A percentile compares a stretch with the other conserved stretches of the same genome.
Evolutionary conservation across 2,888 invertebrate species (phyloP).

Genomic region (Lamellibrachia columna): DNA sequence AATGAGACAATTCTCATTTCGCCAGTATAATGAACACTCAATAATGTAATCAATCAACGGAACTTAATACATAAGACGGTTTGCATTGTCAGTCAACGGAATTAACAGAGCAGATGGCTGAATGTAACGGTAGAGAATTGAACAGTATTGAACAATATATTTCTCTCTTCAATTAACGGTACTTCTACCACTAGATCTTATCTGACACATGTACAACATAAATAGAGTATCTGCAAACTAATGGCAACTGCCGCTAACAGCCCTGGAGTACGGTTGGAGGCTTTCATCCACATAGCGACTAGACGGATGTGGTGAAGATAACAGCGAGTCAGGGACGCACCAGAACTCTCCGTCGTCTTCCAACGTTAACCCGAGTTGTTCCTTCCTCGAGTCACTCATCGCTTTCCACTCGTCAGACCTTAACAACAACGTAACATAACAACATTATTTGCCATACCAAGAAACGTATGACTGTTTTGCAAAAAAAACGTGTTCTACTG

Average conservation of each 20-base stretch:
- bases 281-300: neutral
- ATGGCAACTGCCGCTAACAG: too few species aligned
- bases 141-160: too few species aligned
- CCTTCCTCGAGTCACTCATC: conserved; percentile 25
- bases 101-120: too few species aligned
- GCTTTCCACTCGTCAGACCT: conserved; percentile 39
- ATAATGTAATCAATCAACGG: too few species aligned
- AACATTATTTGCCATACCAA: neutral
- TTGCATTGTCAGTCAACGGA: neutral
- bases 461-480: neutral
- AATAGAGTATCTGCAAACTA: too few species aligned
- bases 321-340: conserved; percentile 22
- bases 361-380: conserved; percentile 28
- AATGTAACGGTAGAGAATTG: too few species aligned
- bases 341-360: conserved; percentile 40
- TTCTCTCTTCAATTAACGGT: too few species aligned
- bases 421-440: neutral
- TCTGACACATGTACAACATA: too few species aligned
- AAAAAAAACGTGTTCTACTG: neutral
- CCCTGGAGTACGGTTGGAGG: too few species aligned
- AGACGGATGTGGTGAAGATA: neutral
- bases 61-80: neutral
- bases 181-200: too few species aligned
- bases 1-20: too few species aligned
- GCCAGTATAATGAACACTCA: too few species aligned